These are phyloP conservation scores for Cheirogaleus medius DNA, from an alignment of 2,113 vertebrate species.

Conservation along the genomic window DNA sequence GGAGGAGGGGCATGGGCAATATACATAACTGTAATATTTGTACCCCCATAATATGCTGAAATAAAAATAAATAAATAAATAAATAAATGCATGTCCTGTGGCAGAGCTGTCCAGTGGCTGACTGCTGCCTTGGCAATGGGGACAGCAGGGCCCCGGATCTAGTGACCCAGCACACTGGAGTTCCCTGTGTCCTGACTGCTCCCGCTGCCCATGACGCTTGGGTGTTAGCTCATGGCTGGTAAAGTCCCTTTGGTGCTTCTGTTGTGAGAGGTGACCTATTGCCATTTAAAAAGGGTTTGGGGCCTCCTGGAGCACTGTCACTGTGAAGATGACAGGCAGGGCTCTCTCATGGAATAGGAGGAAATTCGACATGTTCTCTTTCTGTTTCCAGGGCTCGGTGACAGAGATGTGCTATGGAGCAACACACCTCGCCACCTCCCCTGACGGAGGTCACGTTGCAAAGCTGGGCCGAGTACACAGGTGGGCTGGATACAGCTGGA, in stretches of 20 bases:
- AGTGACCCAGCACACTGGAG: not conserved
- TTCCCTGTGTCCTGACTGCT: not conserved
- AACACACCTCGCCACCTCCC: fast-evolving
- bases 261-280: not conserved
- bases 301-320: not conserved
- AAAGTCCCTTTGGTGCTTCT: not conserved
- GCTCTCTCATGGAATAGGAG: too few species aligned
- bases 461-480: not conserved
- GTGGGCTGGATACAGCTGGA: fast-evolving
- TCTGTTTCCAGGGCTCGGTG: not conserved
- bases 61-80: too few species aligned
- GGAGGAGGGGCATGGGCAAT: too few species aligned
- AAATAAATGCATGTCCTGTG: not conserved
- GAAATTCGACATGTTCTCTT: not conserved
- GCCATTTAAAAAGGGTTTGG: not conserved
- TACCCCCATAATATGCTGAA: too few species aligned
- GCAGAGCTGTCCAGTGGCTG: not conserved
- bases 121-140: not conserved
- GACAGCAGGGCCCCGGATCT: not conserved
- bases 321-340: not conserved
- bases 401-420: not conserved
- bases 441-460: not conserved
- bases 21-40: too few species aligned
- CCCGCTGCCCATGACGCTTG: not conserved
- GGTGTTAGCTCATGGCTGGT: too few species aligned